These are phyloP conservation scores for Philopedon plagiatum DNA, from an alignment of 2,888 invertebrate genomes.

Conservation along the genomic window DNA sequence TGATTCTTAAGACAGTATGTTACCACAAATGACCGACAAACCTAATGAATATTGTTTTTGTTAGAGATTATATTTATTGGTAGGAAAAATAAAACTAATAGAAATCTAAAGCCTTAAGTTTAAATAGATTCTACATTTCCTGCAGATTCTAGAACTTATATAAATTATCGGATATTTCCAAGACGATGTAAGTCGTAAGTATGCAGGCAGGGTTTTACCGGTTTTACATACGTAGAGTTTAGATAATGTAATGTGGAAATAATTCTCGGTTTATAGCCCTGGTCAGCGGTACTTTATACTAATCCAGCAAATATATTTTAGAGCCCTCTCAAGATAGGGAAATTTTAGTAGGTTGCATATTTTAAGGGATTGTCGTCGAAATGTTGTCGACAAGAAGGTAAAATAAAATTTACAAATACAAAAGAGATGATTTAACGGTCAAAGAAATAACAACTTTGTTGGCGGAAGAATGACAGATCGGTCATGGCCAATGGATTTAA, in stretches of 20 bases:
- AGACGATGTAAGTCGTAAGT: conserved; percentile 42
- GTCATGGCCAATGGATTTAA: too few species aligned
- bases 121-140: not conserved
- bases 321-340: conserved; percentile 30
- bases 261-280: conserved; percentile 58
- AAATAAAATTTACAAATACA: too few species aligned
- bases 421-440: too few species aligned
- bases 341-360: conserved; percentile 28
- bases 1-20: too few species aligned
- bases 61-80: too few species aligned
- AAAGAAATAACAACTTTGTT: too few species aligned
- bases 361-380: conserved; percentile 8
- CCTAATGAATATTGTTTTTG: too few species aligned
- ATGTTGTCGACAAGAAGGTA: too few species aligned
- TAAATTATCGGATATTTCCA: conserved; percentile 31
- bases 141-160: conserved; percentile 13
- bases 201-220: conserved; percentile 40
- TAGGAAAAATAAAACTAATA: too few species aligned
- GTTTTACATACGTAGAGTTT: conserved; percentile 52
- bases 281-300: conserved; percentile 58
- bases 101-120: too few species aligned
- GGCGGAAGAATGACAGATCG: too few species aligned
- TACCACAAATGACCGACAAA: too few species aligned
- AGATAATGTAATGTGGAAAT: conserved; percentile 57
- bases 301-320: conserved; percentile 57